Base-by-base conservation (phyloP, 2,888 invertebrate species). In the Neoaliturus tenellus region DNA sequence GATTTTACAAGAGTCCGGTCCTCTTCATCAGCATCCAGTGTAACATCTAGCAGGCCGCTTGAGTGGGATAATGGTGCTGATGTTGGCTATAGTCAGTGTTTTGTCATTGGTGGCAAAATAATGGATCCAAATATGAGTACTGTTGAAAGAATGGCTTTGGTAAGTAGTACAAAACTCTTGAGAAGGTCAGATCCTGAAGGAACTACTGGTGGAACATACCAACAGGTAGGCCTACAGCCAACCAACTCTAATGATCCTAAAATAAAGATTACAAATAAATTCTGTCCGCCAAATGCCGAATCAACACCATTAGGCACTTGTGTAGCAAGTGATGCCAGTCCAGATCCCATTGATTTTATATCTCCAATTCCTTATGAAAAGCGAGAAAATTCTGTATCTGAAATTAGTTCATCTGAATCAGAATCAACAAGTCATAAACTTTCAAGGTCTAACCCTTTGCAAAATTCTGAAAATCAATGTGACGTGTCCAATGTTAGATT, bases 51-150 rank as follows among this genome's bases (percentile, higher is more conserved):
- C 88, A 93, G 94, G 80, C 95, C 95, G 86, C 91, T 97, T 1
- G 97, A 97, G 91, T 97, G 97, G 97, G 97, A 97, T 89, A 96
- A 96, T 48, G 93, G 96, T 31, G 97, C 96, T 0, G 97, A 97
- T 91, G 96, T 97, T 67, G 97, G 97, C 0, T 97, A 97, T 90
- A 86, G 86, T 20, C 86, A 84, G 31, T 82, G 48, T 33, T 80
- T 67, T 80, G 31, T 55, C 20, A 31, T 71, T 35, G 25, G 73
- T 20, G 69, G 41, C 69, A 58, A 35, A 51, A 75, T 84, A 14
- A 31, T 55, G 10, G 81, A 73, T 41, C 44, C 23, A n/a, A 78
- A 91, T 31, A 89, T 94, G 20, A 93, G 94, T 87, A 94, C 94
- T 1, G 90, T 94, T 86, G 94, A 94, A 89, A 91, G 93, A 86